Base-by-base conservation (phyloP, 2,797 vertebrate species). In the Gambelia wislizenii region DNA sequence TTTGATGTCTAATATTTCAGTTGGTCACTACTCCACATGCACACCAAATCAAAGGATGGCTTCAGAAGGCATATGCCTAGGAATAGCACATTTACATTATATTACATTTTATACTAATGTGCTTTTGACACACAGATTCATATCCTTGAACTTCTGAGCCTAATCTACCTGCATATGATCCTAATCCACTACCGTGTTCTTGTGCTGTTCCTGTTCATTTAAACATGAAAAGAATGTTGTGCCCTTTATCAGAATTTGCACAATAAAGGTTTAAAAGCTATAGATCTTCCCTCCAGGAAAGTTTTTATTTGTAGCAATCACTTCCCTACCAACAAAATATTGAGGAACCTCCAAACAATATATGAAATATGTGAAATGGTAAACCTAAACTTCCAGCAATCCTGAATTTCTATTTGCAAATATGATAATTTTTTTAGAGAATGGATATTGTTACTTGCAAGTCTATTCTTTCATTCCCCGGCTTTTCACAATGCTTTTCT, bases 1-100 rank as follows among this genome's bases (percentile, higher is more conserved):
- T 14, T 86, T 76, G 89, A 4, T 90, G 81, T 74, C 69, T 64
- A 87, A 36, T 76, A 69, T 76, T 85, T 86, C 36, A 76, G 6
- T 36, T 83, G 36, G 70, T 59, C 30, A 64, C 42, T 64, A 67
- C 56, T 70, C 64, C 44, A 83, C 27, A 81, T 49, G 49, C 56
- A 83, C 14, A 64, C 30, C 56, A 64, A 81, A 80, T 75, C 54
- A 86, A 89, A 76, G 36, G 56, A 36, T 75, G 30, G 20, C 82
- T 64, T 49, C 39, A 64, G 33, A 61, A 83, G 20, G 16, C 78
- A 86, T 81, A 33, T 75, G 77, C 36, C 77, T 86, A 81, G 56
- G 75, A 86, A 82, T 1, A 52, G n/a, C 2, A 3, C 13, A n/a
- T 75, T 82, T n/a, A 82, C 8, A 10, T 64, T 81, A 18, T 25